Percentiles rank a stretch among this genome's conserved stretches.
These are phyloP conservation scores for Hirtodrosophila confusa DNA, from an alignment of 2,888 invertebrate genomes.

Conservation along the genomic window DNA sequence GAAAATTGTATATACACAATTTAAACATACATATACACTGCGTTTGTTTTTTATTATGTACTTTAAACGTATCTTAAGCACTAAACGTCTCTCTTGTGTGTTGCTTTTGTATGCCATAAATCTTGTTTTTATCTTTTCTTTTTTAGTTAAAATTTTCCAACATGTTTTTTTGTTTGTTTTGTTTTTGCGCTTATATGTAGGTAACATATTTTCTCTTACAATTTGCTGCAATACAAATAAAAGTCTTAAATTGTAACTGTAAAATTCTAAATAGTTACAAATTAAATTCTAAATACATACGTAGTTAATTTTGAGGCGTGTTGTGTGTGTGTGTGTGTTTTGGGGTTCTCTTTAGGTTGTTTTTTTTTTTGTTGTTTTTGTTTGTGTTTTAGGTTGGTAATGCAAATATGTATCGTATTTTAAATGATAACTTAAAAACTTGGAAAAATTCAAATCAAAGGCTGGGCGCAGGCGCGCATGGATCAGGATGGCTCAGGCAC, in stretches of 20 bases:
- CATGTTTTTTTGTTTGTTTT: constrained; percentile 59
- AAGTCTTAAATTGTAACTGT: constrained; percentile 78
- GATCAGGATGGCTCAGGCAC: constrained; percentile 33
- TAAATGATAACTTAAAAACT: constrained; percentile 74
- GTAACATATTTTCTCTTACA: constrained; percentile 75
- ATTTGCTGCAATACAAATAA: constrained; percentile 77
- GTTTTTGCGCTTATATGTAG: constrained; percentile 76
- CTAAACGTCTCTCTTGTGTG: constrained; percentile 65
- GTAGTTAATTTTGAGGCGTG: constrained; percentile 78
- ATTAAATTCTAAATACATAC: constrained; percentile 72
- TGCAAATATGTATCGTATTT: constrained; percentile 74
- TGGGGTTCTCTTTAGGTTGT: constrained; percentile 33
- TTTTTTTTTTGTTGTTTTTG: constrained; percentile 21
- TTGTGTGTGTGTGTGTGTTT: constrained; percentile 52
- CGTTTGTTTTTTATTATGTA: constrained; percentile 70
- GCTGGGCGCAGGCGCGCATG: constrained; percentile 60
- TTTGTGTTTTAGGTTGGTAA: constrained; percentile 43
- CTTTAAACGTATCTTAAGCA: constrained; percentile 71
- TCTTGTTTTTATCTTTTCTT: constrained; percentile 33
- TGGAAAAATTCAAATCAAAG: constrained; percentile 76
- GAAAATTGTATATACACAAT: constrained; percentile 1
- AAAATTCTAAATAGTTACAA: constrained; percentile 77
- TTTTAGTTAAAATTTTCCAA: constrained; percentile 74
- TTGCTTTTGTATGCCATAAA: constrained; percentile 62
- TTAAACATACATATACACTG: constrained; percentile 39